phyloP scores from a whole-genome alignment of 2,113 vertebrate species.

The Ammodytes marinus region DNA sequence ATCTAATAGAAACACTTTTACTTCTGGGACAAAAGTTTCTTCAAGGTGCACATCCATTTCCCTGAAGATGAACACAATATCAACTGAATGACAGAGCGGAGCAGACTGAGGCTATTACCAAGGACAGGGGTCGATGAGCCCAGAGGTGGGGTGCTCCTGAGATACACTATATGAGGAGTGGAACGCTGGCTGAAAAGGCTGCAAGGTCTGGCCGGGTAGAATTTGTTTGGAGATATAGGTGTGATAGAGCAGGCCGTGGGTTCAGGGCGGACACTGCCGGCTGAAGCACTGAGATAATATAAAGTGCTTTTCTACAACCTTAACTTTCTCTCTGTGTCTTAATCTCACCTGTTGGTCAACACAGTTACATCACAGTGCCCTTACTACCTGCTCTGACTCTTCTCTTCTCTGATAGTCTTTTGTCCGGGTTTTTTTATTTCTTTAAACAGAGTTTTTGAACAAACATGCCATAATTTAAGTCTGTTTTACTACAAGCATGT shows the following conservation, averaged over 20 bases:
- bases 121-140: slow-evolving; percentile 24
- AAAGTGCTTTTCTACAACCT: slow-evolving; percentile 52
- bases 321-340: slow-evolving; percentile 33
- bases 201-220: slow-evolving; percentile 42
- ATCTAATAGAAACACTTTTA: slow-evolving; percentile 42
- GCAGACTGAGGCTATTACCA: slow-evolving; percentile 56
- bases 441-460: too few relatives aligned
- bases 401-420: neutral
- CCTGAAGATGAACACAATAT: slow-evolving; percentile 55
- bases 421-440: too few relatives aligned
- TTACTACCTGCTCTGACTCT: slow-evolving; percentile 2
- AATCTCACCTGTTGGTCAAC: slow-evolving; percentile 45
- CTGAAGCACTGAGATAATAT: slow-evolving; percentile 63
- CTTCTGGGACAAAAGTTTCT: slow-evolving; percentile 49
- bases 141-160: slow-evolving; percentile 20
- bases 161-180: slow-evolving; percentile 55
- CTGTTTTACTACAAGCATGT: too few relatives aligned
- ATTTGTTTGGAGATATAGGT: slow-evolving; percentile 60
- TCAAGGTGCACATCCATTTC: slow-evolving; percentile 48
- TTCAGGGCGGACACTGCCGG: slow-evolving; percentile 11
- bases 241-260: slow-evolving; percentile 40
- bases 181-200: slow-evolving; percentile 54
- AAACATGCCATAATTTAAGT: too few relatives aligned
- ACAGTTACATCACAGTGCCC: neutral
- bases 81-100: slow-evolving; percentile 47